Evolutionary conservation across 2,888 invertebrate species (phyloP).

Genomic region (Allacma fusca): DNA sequence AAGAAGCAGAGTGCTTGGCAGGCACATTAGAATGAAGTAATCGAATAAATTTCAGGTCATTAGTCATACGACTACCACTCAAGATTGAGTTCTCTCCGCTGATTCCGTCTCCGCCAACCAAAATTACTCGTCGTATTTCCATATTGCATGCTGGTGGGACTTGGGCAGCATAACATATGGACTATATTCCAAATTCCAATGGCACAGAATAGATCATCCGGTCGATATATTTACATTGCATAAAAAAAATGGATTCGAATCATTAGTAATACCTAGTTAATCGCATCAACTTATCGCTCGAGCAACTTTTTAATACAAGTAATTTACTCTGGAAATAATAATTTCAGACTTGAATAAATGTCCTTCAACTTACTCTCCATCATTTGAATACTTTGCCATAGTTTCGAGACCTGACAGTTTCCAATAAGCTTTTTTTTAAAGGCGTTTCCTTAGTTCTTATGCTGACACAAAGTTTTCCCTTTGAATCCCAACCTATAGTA

Average conservation of each 20-base stretch:
- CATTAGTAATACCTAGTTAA: slow-evolving; percentile 12
- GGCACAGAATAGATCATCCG: neutral
- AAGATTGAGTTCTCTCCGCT: slow-evolving; percentile 16
- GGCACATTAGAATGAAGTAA: neutral
- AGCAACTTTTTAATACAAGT: slow-evolving; percentile 10
- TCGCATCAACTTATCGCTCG: slow-evolving; percentile 19
- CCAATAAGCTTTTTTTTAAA: neutral
- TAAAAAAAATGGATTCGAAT: neutral
- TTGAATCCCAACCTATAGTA: neutral
- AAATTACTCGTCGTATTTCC: neutral
- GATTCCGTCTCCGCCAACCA: neutral
- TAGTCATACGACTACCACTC: slow-evolving; percentile 19
- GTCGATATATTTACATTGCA: slow-evolving; percentile 7
- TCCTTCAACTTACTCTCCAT: neutral
- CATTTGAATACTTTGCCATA: neutral
- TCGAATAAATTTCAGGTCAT: slow-evolving; percentile 26
- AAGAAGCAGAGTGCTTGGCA: slow-evolving; percentile 18
- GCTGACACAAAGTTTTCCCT: neutral
- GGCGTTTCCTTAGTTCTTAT: neutral
- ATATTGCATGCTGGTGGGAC: neutral
- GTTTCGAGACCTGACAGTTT: neutral
- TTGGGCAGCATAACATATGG: no score
- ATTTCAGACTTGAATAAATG: neutral
- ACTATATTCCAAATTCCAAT: no score
- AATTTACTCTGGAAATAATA: slow-evolving; percentile 9